Evolutionary conservation across 2,113 vertebrate species (phyloP).

Genomic region (Verasper variegatus): DNA sequence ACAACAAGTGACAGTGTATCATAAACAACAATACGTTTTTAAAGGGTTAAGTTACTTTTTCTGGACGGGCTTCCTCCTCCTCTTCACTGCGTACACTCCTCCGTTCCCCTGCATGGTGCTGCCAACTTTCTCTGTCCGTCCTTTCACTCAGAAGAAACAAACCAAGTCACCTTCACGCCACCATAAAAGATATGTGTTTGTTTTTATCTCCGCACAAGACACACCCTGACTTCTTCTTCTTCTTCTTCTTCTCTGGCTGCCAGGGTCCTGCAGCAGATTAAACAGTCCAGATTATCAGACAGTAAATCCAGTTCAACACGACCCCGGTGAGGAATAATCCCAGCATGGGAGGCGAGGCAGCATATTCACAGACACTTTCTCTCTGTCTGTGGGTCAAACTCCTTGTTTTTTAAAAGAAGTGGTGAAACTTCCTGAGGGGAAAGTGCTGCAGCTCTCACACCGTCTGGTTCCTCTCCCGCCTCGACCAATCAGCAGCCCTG

Average conservation of each 20-base stretch:
- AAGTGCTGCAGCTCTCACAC: background rate
- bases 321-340: background rate
- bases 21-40: background rate
- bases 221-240: background rate
- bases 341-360: background rate
- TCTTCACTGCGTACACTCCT: slow-evolving; percentile 48
- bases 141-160: background rate
- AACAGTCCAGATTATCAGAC: background rate
- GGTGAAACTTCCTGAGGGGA: slow-evolving; percentile 7
- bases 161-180: background rate
- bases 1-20: background rate
- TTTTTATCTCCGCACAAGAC: background rate
- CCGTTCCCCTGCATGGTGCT: slow-evolving; percentile 45
- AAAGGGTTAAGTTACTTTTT: slow-evolving; percentile 30
- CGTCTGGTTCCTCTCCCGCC: background rate
- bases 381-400: background rate
- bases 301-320: background rate
- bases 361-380: background rate
- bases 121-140: background rate
- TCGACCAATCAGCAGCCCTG: slow-evolving; percentile 18
- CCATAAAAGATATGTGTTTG: background rate
- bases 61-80: slow-evolving; percentile 60
- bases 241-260: background rate
- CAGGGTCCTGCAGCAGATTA: background rate
- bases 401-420: background rate